phyloP scores from a whole-genome alignment of 1,140 invertebrate genomes.

The Penaeus vannamei region DNA sequence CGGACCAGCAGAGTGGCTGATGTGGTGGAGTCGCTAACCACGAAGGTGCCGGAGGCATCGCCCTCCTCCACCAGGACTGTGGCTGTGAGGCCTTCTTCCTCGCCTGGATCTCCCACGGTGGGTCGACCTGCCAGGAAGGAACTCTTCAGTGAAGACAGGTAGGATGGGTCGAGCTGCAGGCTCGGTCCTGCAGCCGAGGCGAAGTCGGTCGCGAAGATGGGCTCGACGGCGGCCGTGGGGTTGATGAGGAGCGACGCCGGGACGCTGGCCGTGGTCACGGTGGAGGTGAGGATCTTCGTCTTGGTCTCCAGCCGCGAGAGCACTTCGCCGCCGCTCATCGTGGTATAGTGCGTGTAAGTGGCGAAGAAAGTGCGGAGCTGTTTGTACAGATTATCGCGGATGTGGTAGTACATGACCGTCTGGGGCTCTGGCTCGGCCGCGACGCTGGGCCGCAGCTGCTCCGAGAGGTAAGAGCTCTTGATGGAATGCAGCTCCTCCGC shows the following conservation, averaged over 20 bases:
- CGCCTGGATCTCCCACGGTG: conserved; percentile 29
- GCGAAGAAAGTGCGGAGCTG: conserved; percentile 68
- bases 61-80: conserved; percentile 53
- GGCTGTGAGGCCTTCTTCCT: conserved; percentile 46
- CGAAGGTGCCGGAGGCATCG: conserved; percentile 50
- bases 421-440: conserved; percentile 31
- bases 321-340: conserved; percentile 61
- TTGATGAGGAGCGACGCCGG: conserved; percentile 65
- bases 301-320: conserved; percentile 63
- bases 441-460: conserved; percentile 32
- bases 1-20: conserved; percentile 54
- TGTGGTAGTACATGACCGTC: conserved; percentile 60
- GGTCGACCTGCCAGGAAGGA: conserved; percentile 53
- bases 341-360: conserved; percentile 68
- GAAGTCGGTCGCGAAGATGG: conserved; percentile 7
- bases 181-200: neutral
- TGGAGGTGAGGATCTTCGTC: conserved; percentile 64
- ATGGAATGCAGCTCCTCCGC: conserved; percentile 40
- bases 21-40: conserved; percentile 56
- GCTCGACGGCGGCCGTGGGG: conserved; percentile 40
- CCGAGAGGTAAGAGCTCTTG: conserved; percentile 31
- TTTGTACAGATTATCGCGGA: conserved; percentile 67
- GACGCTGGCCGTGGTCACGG: conserved; percentile 62
- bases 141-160: conserved; percentile 63
- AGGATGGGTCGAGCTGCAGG: conserved; percentile 56